These are phyloP conservation scores for Zalophus californianus DNA, from an alignment of 2,797 vertebrate species.

Conservation along the genomic window DNA sequence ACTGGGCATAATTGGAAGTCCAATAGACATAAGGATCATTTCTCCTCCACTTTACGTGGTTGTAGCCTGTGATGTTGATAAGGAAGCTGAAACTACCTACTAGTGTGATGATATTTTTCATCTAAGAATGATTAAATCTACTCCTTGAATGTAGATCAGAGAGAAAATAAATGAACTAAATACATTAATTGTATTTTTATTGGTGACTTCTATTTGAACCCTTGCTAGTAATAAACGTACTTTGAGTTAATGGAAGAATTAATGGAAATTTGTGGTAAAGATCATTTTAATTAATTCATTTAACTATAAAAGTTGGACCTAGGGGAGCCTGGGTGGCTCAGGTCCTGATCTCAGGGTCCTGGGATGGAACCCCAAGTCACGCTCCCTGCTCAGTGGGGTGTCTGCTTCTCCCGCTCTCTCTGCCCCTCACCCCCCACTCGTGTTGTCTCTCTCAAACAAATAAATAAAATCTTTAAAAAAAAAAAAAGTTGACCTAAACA, in stretches of 20 bases:
- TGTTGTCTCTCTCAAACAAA: background rate
- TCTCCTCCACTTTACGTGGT: background rate
- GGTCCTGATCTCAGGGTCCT: background rate
- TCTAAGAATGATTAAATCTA: background rate
- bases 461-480: background rate
- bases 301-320: background rate
- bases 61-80: background rate
- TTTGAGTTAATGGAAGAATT: background rate
- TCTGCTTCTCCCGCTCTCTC: background rate
- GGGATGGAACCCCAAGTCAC: background rate
- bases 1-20: background rate
- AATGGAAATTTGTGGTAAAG: background rate
- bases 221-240: background rate
- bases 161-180: background rate
- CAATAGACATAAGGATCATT: background rate
- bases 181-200: conserved; percentile 15
- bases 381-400: background rate
- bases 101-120: background rate
- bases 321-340: background rate
- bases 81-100: background rate
- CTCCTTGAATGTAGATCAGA: background rate
- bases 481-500: background rate
- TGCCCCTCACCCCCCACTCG: accelerated
- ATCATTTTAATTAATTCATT: background rate
- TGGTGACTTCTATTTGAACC: background rate